Percentiles rank a stretch among this genome's conserved stretches.
phyloP scores from a whole-genome alignment of 2,113 vertebrate species.

The Paratilapia polleni region DNA sequence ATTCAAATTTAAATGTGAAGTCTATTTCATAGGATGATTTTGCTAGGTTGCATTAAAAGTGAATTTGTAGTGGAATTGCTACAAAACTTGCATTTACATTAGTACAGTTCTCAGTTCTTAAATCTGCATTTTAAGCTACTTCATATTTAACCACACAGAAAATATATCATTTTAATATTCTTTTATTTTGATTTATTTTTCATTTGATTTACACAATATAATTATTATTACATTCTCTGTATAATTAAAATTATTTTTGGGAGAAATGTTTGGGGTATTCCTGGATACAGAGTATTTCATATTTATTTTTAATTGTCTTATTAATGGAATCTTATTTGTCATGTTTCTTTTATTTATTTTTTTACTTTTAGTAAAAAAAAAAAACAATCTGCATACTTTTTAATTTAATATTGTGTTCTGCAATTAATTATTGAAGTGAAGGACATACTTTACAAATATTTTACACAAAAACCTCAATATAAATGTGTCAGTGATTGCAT shows the following conservation, averaged over 20 bases:
- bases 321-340: neutral
- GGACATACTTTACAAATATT: no score
- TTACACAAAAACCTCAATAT: no score
- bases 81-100: neutral
- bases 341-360: neutral
- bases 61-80: neutral
- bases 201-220: neutral
- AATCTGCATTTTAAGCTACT: neutral
- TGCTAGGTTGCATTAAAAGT: neutral
- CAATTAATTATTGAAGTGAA: no score
- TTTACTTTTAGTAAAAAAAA: neutral
- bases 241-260: no score
- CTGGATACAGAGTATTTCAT: neutral
- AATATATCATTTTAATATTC: neutral
- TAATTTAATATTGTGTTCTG: no score
- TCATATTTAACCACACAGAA: neutral
- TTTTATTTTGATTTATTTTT: neutral
- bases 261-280: neutral
- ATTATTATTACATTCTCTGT: no score
- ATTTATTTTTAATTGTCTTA: neutral
- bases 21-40: neutral
- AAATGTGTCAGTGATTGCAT: neutral
- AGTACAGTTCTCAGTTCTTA: neutral
- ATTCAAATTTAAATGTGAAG: neutral
- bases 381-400: no score